phyloP scores from a whole-genome alignment of 2,888 invertebrate genomes.

The Tyria jacobaeae region DNA sequence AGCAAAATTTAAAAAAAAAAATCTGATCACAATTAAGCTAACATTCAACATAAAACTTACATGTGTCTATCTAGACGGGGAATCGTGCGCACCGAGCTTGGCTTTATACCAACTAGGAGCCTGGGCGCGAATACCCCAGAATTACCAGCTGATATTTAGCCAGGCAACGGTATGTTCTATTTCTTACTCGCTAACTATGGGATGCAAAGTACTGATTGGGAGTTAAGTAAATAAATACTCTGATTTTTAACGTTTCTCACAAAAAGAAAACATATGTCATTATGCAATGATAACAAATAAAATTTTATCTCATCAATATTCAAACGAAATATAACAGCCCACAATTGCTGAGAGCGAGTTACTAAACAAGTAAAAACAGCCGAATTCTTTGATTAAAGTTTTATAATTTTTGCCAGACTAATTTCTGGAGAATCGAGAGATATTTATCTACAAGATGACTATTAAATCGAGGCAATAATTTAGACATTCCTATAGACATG shows the following conservation, averaged over 20 bases:
- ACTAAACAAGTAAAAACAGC: too few relatives aligned
- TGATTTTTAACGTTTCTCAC: neutral
- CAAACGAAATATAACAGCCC: neutral
- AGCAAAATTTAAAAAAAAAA: slow-evolving; percentile 18
- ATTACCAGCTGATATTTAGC: slow-evolving; percentile 99
- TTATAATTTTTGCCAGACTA: neutral
- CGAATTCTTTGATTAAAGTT: neutral
- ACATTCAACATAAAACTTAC: slow-evolving; percentile 69
- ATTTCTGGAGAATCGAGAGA: neutral
- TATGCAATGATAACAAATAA: neutral
- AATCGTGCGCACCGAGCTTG: slow-evolving; percentile 55
- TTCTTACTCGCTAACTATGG: slow-evolving; percentile 29
- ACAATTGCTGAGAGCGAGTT: neutral
- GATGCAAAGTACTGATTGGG: slow-evolving; percentile 25
- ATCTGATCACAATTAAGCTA: slow-evolving; percentile 42
- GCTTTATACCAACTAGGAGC: slow-evolving; percentile 95
- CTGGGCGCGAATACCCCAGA: slow-evolving; percentile 94
- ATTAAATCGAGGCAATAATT: neutral
- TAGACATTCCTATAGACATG: neutral
- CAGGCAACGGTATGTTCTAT: slow-evolving; percentile 54
- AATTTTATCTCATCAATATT: neutral
- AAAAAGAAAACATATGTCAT: neutral
- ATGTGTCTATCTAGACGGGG: slow-evolving; percentile 61
- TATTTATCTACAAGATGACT: neutral
- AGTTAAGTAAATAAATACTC: neutral